phyloP scores from a whole-genome alignment of 35 echinoderm and acorn worm genomes.

The Holothuria glaberrima region DNA sequence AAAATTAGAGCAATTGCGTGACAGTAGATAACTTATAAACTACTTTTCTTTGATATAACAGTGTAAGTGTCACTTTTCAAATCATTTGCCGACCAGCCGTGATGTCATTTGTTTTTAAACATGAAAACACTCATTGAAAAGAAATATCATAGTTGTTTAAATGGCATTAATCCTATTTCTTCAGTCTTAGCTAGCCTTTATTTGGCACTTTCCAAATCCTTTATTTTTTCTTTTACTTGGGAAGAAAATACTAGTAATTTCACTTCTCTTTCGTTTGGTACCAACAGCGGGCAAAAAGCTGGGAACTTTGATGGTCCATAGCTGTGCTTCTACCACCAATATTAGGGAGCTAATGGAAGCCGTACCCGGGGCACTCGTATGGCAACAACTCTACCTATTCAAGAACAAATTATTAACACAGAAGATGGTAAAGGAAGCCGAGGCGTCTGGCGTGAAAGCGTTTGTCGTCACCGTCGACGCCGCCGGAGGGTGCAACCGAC shows the following conservation, averaged over 20 bases:
- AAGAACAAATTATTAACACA: constrained; percentile 43
- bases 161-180: no score
- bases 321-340: constrained; percentile 35
- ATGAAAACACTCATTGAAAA: no score
- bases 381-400: constrained; percentile 82
- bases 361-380: constrained; percentile 42
- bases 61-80: no score
- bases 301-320: constrained; percentile 30
- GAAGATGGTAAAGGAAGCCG: constrained; percentile 62
- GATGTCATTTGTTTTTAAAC: no score
- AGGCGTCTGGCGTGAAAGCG: constrained; percentile 66
- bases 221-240: no score
- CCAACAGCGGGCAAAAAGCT: not conserved
- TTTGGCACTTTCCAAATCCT: no score
- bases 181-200: no score
- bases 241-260: not conserved
- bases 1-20: no score
- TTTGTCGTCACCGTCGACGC: constrained; percentile 83
- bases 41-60: no score
- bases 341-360: constrained; percentile 4
- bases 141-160: no score
- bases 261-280: not conserved
- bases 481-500: constrained; percentile 33
- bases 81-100: no score
- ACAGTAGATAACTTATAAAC: no score